Evolutionary conservation across 2,888 invertebrate species (phyloP).

Genomic region (Clanis bilineata): DNA sequence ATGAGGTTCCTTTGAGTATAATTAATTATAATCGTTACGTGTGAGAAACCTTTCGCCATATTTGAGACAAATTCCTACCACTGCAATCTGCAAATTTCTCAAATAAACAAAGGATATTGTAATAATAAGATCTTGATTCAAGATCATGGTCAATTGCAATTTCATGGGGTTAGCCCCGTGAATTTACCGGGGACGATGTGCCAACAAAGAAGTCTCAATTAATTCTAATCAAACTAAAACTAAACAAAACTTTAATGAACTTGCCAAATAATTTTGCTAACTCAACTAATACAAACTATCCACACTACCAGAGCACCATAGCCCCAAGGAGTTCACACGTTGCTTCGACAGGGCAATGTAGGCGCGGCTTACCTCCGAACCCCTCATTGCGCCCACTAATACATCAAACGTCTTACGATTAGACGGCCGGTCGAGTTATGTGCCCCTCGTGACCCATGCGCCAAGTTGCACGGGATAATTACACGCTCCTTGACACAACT

Average conservation of each 20-base stretch:
- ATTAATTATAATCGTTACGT: too few relatives aligned
- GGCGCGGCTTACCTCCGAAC: slow-evolving; percentile 26
- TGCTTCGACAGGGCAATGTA: slow-evolving; percentile 30
- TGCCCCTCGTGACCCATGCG: slow-evolving; percentile 27
- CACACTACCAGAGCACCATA: slow-evolving; percentile 12
- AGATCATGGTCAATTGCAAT: too few relatives aligned
- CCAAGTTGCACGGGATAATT: slow-evolving; percentile 26
- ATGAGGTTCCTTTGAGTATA: too few relatives aligned
- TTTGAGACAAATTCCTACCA: too few relatives aligned
- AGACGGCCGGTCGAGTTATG: slow-evolving; percentile 35
- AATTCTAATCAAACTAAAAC: neutral
- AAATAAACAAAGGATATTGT: too few relatives aligned
- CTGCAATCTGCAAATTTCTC: too few relatives aligned
- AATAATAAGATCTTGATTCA: too few relatives aligned
- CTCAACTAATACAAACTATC: neutral
- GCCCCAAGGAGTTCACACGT: slow-evolving; percentile 20
- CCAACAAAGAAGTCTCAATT: neutral
- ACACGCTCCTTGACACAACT: slow-evolving; percentile 23
- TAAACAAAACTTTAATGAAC: neutral
- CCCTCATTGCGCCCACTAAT: slow-evolving; percentile 27
- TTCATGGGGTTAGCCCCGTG: too few relatives aligned
- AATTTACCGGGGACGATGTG: too few relatives aligned
- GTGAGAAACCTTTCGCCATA: too few relatives aligned
- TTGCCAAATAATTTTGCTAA: neutral
- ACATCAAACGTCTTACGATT: slow-evolving; percentile 43